Evolutionary conservation across 2,888 invertebrate species (phyloP).

Genomic region (Bombyx huttoni): DNA sequence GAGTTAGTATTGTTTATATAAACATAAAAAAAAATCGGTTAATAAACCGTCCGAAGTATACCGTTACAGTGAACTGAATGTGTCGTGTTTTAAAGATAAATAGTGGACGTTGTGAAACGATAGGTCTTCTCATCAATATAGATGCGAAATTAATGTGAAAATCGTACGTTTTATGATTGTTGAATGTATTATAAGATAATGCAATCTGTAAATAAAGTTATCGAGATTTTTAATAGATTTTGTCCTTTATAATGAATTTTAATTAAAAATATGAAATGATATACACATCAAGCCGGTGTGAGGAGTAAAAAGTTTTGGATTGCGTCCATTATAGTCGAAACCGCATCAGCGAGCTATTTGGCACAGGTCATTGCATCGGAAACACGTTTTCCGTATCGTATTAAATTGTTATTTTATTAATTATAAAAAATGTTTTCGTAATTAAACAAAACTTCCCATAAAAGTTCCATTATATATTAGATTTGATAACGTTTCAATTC

Average conservation of each 20-base stretch:
- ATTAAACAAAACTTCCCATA: not conserved
- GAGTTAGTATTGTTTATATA: conserved; percentile 13
- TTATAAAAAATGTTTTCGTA: not conserved
- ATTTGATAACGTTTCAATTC: no score
- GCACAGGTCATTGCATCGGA: conserved; percentile 33
- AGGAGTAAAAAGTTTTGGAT: conserved; percentile 48
- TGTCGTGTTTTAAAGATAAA: conserved; percentile 29
- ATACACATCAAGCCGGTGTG: conserved; percentile 8
- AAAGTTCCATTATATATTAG: not conserved
- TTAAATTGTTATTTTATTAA: conserved; percentile 16
- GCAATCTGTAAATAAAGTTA: conserved; percentile 72
- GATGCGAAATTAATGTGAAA: conserved; percentile 60
- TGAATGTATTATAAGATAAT: conserved; percentile 71
- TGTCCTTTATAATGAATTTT: conserved; percentile 9
- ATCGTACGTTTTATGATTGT: conserved; percentile 63
- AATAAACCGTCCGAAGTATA: conserved; percentile 39
- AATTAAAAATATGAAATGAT: no score
- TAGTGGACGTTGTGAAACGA: conserved; percentile 50
- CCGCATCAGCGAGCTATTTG: conserved; percentile 46
- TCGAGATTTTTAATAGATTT: conserved; percentile 41
- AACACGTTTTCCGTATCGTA: conserved; percentile 29
- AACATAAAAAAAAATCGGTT: conserved; percentile 11
- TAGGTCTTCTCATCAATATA: conserved; percentile 59
- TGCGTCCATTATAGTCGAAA: conserved; percentile 52
- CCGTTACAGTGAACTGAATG: conserved; percentile 17